Evolutionary conservation across 2,888 invertebrate species (phyloP), one percentile per base, ranked within the genome.

Genomic region (Prostheceraeus crozeri): DNA sequence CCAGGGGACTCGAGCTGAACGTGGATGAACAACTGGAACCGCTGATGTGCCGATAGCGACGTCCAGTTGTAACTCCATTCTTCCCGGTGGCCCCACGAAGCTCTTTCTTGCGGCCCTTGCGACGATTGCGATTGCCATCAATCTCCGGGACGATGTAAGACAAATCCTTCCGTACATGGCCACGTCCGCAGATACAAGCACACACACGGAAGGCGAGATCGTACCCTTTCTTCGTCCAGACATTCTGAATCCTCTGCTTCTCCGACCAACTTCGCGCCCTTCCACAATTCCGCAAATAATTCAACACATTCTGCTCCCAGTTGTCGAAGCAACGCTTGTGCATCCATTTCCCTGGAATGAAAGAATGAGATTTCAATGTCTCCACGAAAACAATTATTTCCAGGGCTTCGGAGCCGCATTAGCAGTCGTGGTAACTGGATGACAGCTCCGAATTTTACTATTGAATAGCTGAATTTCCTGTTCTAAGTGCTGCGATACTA

Each of bases 151-250:
- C 25, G 8, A 48, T 6, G 23, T 48, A 48, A 48, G 23, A 23
- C 4, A 21, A 25, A 21, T 55, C 55, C 55, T 45, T 35, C 19
- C 55, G 35, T 11, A 55, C 6, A 19, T 55, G 55, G 16, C 55
- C 55, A 19, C 55, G 55, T 11, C 48, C 55, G 55, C 55, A 55
- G 55, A 23, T n/a, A 36, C 55, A 55, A 3, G 23, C 86, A 79
- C 93, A 94, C 4, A 89, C 89, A 65, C 90, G 91, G 78, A 86
- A 91, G 4, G 90, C 90, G 74, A 93, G 78, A 77, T 94, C 93
- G 79, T 93, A 93, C 57, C 93, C 93, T 77, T 91, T 91, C 78
- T 93, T 93, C 59, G 91, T 90, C 94, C 94, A 94, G 61, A 94
- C 79, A 77, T 93, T 93, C 79, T 93, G 91, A 69, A 85, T 84